Conservation (phyloP, 2,888 invertebrate species). For the Tachina grossa region DNA sequence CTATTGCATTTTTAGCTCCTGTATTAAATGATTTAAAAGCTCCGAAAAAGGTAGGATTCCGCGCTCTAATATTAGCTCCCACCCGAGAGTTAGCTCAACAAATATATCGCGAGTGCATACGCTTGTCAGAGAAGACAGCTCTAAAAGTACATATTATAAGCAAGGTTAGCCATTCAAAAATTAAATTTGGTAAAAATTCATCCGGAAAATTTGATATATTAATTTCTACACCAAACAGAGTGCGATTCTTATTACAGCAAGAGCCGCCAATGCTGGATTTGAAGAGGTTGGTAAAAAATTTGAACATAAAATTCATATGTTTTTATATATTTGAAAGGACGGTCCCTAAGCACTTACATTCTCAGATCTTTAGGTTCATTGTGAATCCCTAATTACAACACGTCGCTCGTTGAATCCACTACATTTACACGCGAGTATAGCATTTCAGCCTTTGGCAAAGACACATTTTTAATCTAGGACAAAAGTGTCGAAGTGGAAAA, state of each 20-base stretch:
- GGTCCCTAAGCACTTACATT: too few species aligned
- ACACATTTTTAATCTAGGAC: too few species aligned
- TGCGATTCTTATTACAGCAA: constrained; percentile 92
- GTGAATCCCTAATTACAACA: too few species aligned
- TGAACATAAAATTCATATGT: not conserved
- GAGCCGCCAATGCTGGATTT: constrained; percentile 90
- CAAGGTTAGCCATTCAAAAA: constrained; percentile 89
- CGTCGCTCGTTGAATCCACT: too few species aligned
- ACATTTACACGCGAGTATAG: too few species aligned
- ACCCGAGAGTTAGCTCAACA: constrained; percentile 97
- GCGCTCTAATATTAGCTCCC: constrained; percentile 95
- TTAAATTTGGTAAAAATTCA: constrained; percentile 89
- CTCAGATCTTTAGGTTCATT: too few species aligned
- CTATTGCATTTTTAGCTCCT: constrained; percentile 96
- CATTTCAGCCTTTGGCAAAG: too few species aligned
- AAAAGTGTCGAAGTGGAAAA: too few species aligned
- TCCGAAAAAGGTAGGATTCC: constrained; percentile 89
- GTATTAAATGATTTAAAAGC: constrained; percentile 89
- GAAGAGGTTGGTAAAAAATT: constrained; percentile 85
- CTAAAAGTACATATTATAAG: constrained; percentile 90
- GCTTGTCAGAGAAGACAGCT: constrained; percentile 89
- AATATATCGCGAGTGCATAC: constrained; percentile 91
- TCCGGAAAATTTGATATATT: constrained; percentile 92
- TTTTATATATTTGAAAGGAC: too few species aligned
- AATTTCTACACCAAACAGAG: constrained; percentile 96